Evolutionary conservation across 2,888 invertebrate genomes (phyloP), one percentile per base, ranked within the genome.

Genomic region (Andrena bucephala): DNA sequence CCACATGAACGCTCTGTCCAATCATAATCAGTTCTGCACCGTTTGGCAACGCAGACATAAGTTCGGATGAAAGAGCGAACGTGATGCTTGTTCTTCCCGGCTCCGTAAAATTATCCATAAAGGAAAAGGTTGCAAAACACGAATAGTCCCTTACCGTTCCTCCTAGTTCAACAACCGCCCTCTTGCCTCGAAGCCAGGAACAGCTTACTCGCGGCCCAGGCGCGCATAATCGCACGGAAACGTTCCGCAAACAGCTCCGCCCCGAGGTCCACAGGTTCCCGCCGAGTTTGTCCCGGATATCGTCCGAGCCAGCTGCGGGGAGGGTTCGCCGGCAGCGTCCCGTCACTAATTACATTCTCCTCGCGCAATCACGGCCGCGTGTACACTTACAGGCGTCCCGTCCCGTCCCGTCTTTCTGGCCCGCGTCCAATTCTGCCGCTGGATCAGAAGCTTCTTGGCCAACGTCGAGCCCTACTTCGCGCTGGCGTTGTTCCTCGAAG

Each of bases 391-490:
- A 72, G 67, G 70, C 77, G 83, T 75, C 73, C 80, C 86, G 85
- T 87, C 73, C 80, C 86, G 85, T 87, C 84, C 84, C 85, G 80
- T 80, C 85, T 85, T 84, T 84, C 89, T 94, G 93, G 93, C 93
- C 83, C 76, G 72, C 72, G 87, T 93, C 93, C 93, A 93, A 91
- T 90, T 89, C 90, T 90, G 79, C 78, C 89, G 85, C 84, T 89
- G 89, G 92, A 93, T 93, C 93, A 92, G 93, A 93, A 92, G 91
- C 92, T 91, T 90, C 92, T 91, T 88, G 89, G 86, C 89, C 79
- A 77, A 67, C 77, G 63, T 70, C 78, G 69, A 59, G 72, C 71
- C 36, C 70, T 52, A 33, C 54, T 24, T 36, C 29, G 31, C 62
- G 72, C 83, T 77, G 78, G 70, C 62, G 72, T 62, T 54, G 63